Evolutionary conservation across 2,888 invertebrate genomes (phyloP).

Genomic region (Aphrophora alni): DNA sequence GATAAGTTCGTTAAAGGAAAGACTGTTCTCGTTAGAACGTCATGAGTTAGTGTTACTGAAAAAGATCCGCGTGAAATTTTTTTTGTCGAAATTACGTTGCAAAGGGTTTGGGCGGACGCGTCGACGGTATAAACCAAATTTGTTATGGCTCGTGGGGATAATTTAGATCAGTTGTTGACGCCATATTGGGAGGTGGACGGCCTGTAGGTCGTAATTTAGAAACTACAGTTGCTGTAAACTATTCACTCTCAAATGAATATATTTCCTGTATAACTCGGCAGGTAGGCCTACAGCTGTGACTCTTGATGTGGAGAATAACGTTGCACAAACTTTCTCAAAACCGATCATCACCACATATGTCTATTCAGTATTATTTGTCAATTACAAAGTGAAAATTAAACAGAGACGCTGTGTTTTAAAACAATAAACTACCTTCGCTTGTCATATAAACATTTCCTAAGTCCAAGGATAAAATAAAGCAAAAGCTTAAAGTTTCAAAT

Average conservation of each 20-base stretch:
- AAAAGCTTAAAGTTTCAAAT: too few relatives aligned
- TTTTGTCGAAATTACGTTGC: not conserved
- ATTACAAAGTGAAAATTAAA: too few relatives aligned
- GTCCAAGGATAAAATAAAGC: too few relatives aligned
- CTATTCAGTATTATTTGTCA: too few relatives aligned
- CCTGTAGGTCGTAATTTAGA: not conserved
- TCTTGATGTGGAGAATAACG: too few relatives aligned
- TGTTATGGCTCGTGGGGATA: constrained; percentile 9
- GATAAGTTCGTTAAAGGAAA: not conserved
- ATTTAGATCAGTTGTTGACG: not conserved
- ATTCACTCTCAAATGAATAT: not conserved
- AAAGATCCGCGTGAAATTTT: not conserved
- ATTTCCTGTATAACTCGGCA: too few relatives aligned
- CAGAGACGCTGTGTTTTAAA: too few relatives aligned
- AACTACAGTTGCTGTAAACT: not conserved
- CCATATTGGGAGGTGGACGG: not conserved
- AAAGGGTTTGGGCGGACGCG: not conserved
- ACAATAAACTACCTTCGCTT: too few relatives aligned
- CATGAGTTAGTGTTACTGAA: not conserved
- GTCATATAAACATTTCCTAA: too few relatives aligned
- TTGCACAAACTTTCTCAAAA: too few relatives aligned
- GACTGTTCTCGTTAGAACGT: not conserved
- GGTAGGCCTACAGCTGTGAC: too few relatives aligned
- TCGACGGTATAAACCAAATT: not conserved
- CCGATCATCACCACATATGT: too few relatives aligned